phyloP scores from a whole-genome alignment of 2,888 invertebrate species.

The Pseudolycoriella hygida region DNA sequence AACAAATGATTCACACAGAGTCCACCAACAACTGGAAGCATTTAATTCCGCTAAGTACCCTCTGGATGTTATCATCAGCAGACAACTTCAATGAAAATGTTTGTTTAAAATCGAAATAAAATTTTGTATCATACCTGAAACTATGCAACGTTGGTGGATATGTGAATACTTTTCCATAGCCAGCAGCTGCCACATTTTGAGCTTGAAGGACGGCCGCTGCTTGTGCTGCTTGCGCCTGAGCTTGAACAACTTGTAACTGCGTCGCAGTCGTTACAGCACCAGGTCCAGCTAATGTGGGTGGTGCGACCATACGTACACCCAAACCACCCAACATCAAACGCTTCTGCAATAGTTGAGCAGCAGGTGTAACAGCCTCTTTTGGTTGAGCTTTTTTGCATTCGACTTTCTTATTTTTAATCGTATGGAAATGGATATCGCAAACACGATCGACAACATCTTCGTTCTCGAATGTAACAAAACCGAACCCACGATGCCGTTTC shows the following conservation, averaged over 20 bases:
- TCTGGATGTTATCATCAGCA: too few relatives aligned
- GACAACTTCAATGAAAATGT: too few relatives aligned
- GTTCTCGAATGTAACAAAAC: conserved; percentile 81
- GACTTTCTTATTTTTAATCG: conserved; percentile 78
- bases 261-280: conserved; percentile 34
- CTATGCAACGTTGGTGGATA: conserved; percentile 35
- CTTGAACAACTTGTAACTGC: conserved; percentile 38
- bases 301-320: conserved; percentile 46
- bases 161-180: conserved; percentile 47
- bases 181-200: conserved; percentile 41
- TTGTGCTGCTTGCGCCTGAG: conserved; percentile 27
- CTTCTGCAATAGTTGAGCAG: conserved; percentile 47
- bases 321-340: conserved; percentile 52
- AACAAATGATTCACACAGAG: too few relatives aligned
- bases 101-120: too few relatives aligned
- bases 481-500: conserved; percentile 77
- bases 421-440: conserved; percentile 87
- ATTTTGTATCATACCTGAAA: conserved; percentile 29
- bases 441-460: conserved; percentile 83
- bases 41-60: too few relatives aligned
- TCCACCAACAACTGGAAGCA: too few relatives aligned
- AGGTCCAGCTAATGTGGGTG: conserved; percentile 28
- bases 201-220: conserved; percentile 31
- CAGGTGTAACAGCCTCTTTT: conserved; percentile 67
- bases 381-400: conserved; percentile 88